Conservation (phyloP, 53 echinoderm and acorn worm species). For the Pentamera pediparva region DNA sequence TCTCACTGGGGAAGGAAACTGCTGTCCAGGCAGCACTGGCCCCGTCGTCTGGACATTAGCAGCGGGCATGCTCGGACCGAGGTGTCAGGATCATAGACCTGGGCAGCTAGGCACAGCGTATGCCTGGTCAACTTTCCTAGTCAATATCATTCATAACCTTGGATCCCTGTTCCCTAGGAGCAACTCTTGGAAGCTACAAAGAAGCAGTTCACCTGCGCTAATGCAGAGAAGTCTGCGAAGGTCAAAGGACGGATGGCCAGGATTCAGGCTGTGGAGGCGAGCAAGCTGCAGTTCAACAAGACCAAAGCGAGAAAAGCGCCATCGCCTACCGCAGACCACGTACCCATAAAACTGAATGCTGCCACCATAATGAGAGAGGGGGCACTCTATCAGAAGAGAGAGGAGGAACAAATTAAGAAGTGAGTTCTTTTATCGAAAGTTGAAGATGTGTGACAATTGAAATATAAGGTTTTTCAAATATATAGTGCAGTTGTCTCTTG, state of each 20-base stretch:
- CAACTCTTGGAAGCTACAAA: conserved; percentile 77
- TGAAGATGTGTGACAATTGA: neutral
- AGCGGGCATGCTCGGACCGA: no score
- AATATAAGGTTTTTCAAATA: no score
- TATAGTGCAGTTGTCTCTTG: no score
- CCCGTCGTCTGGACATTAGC: no score
- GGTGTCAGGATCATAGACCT: no score
- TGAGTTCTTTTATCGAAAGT: conserved; percentile 27
- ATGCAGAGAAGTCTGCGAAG: conserved; percentile 81
- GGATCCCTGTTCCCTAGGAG: conserved; percentile 45
- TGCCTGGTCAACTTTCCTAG: no score
- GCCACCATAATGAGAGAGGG: conserved; percentile 95
- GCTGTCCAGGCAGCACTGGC: no score
- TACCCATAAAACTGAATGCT: conserved; percentile 90
- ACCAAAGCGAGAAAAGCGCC: conserved; percentile 68
- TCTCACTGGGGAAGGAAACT: no score
- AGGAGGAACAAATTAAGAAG: conserved; percentile 88
- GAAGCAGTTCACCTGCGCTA: conserved; percentile 86
- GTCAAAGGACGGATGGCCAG: conserved; percentile 48
- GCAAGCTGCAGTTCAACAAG: conserved; percentile 95
- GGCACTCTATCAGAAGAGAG: conserved; percentile 86
- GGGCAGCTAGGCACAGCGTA: no score
- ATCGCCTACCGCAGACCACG: conserved; percentile 44
- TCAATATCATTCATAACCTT: neutral
- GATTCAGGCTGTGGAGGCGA: conserved; percentile 56